phyloP scores from a whole-genome alignment of 53 echinoderm and acorn worm species.

The Luidia sarsii region DNA sequence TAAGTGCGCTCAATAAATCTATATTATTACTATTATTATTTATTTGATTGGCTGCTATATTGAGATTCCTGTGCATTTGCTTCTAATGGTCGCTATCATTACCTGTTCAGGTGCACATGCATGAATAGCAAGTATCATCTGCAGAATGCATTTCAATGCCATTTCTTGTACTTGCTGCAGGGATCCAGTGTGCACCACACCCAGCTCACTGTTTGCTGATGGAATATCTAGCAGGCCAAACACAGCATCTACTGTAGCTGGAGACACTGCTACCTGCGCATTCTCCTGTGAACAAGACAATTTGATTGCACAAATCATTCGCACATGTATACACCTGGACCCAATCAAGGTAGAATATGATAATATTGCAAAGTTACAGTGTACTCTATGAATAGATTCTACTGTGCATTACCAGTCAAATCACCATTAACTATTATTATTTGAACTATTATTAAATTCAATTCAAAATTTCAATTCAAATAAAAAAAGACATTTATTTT shows the following conservation, averaged over 20 bases:
- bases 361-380: no score
- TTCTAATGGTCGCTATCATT: neutral
- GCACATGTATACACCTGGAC: no score
- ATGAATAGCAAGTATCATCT: constrained; percentile 86
- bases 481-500: no score
- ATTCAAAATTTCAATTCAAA: no score
- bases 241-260: constrained; percentile 82
- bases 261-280: constrained; percentile 83
- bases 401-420: no score
- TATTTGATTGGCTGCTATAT: neutral
- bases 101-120: constrained; percentile 84
- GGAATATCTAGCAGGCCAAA: constrained; percentile 67
- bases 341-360: no score
- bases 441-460: no score
- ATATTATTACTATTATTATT: neutral
- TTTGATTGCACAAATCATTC: no score
- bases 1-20: no score
- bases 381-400: no score
- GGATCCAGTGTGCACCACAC: constrained; percentile 39
- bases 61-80: neutral
- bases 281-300: constrained; percentile 76
- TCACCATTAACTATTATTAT: no score
- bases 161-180: constrained; percentile 58
- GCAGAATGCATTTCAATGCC: constrained; percentile 75
- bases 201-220: constrained; percentile 32